phyloP scores from a whole-genome alignment of 2,797 vertebrate species.

The Thunnus albacares region DNA sequence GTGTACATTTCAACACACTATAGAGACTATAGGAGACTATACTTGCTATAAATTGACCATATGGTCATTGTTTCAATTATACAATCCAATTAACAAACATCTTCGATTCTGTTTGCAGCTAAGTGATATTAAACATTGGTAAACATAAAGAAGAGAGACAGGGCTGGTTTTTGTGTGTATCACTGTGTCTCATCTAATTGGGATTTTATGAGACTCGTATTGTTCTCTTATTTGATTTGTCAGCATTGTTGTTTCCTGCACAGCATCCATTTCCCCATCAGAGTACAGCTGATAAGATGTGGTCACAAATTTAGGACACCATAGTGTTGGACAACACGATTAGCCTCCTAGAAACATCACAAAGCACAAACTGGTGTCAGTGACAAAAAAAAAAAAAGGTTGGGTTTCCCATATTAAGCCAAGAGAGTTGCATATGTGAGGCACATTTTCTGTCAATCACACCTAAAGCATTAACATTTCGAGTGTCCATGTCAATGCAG shows the following conservation, averaged over 20 bases:
- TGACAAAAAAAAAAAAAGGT: no score
- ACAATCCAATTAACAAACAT: no score
- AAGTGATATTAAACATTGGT: not conserved
- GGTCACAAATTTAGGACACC: not conserved
- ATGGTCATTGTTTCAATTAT: not conserved
- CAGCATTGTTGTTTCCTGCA: slow-evolving; percentile 28
- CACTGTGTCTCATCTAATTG: not conserved
- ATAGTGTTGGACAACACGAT: not conserved
- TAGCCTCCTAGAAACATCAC: not conserved
- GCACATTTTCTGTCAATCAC: not conserved
- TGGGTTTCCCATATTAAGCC: no score
- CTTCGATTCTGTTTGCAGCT: not conserved
- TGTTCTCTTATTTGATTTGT: slow-evolving; percentile 16
- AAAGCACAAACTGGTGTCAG: not conserved
- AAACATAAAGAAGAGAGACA: not conserved
- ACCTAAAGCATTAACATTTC: not conserved
- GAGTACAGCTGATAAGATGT: not conserved
- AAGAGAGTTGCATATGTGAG: no score
- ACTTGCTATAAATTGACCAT: not conserved
- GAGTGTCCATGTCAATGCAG: not conserved
- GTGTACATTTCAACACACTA: not conserved
- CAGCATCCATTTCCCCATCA: slow-evolving; percentile 23
- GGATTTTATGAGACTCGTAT: slow-evolving; percentile 39
- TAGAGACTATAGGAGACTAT: not conserved
- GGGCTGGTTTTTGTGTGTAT: not conserved